phyloP scores from a whole-genome alignment of 2,888 invertebrate genomes.

The Brenthis daphne region DNA sequence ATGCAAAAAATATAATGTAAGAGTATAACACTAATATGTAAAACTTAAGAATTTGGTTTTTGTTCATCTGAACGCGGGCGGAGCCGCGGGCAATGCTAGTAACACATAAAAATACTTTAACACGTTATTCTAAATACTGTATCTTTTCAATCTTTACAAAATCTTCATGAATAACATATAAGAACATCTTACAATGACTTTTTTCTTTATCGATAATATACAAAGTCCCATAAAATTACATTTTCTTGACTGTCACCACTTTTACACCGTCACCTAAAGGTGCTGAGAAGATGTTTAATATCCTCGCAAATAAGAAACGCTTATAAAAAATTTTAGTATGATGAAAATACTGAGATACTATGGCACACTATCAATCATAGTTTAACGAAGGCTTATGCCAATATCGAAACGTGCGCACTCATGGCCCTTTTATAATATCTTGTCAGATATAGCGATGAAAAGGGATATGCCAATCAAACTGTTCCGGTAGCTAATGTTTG shows the following conservation, averaged over 20 bases:
- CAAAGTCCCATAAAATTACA: slow-evolving; percentile 23
- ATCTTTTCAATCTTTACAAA: not conserved
- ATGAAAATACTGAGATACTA: slow-evolving; percentile 54
- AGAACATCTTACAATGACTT: not conserved
- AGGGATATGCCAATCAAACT: slow-evolving; percentile 47
- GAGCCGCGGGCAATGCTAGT: too few species aligned
- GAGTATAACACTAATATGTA: too few species aligned
- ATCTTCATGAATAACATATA: not conserved
- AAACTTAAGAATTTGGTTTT: too few species aligned
- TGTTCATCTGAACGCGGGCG: too few species aligned
- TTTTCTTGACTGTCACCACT: slow-evolving; percentile 21
- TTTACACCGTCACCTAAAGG: slow-evolving; percentile 34
- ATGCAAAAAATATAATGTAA: too few species aligned
- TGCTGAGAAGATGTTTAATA: slow-evolving; percentile 41
- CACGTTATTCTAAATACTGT: not conserved
- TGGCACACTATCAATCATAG: slow-evolving; percentile 78
- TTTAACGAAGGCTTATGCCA: slow-evolving; percentile 71
- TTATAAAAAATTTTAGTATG: slow-evolving; percentile 51
- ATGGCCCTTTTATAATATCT: slow-evolving; percentile 65
- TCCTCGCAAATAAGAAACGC: slow-evolving; percentile 59
- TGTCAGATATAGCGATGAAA: slow-evolving; percentile 50
- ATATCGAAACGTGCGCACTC: slow-evolving; percentile 73
- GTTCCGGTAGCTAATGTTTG: slow-evolving; percentile 40
- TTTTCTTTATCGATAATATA: slow-evolving; percentile 23
- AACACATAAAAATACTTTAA: too few species aligned